Evolutionary conservation across 2,797 vertebrate species (phyloP), one percentile per base, ranked within the genome.

Genomic region (Kryptolebias ocellatus): DNA sequence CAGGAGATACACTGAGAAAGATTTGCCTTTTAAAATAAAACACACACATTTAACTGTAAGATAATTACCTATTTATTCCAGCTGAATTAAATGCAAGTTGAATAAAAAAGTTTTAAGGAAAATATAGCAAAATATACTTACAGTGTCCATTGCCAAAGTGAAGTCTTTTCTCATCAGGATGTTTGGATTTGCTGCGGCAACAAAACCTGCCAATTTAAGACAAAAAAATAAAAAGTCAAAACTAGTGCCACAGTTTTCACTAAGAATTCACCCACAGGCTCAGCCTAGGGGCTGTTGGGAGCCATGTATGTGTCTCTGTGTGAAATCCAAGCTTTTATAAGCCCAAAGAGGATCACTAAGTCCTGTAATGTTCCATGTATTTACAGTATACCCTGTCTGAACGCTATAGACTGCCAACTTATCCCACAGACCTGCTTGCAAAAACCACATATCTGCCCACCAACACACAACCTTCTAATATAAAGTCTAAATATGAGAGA

Each of bases 71-170:
- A 10, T 72, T 54, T 55, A 46, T 46, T 59, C 54, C 17, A 24
- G 27, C 27, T 64, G 3, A 24, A 37, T 18, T 53, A 61, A 51
- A 3, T 39, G 44, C n/a, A 53, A 61, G 52, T 16, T 49, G 60
- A 4, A 55, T 51, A 18, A 62, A 39, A 52, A 29, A 49, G 27
- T 47, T 15, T 27, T 44, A 29, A 17, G 58, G 58, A 67, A 65
- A 62, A 70, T 29, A 62, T 12, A 61, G 70, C 68, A 29, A 61
- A 70, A 69, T 88, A 24, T 56, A 97, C 98, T 98, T 93, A 99
- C 98, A 91, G 50, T 98, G 97, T 0, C 97, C 95, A 44, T 98
- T 99, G 76, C 96, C 97, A 95, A 98, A 98, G 90, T 98, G 95
- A 71, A 99, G 94, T 72, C 97, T 95, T 93, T 99, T 99, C 81